These are phyloP conservation scores for Cyprinodon brontotheroides DNA, from an alignment of 2,113 vertebrate genomes.

Conservation along the genomic window DNA sequence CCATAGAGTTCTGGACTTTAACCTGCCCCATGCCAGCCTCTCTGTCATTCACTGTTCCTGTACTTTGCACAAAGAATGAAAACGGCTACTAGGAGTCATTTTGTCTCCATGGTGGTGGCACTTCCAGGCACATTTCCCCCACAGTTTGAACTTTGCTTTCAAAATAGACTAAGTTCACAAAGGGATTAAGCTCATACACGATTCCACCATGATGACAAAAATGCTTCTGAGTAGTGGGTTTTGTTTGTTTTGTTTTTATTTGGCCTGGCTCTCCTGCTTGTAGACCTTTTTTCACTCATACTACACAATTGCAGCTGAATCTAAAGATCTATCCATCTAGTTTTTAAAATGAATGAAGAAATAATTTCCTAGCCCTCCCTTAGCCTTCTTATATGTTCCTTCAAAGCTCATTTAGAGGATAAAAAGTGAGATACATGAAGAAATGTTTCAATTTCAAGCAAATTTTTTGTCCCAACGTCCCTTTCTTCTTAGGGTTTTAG, in stretches of 20 bases:
- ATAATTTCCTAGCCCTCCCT: conserved; percentile 28
- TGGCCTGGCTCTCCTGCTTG: conserved; percentile 72
- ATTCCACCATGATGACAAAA: conserved; percentile 68
- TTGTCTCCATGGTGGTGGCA: conserved; percentile 68
- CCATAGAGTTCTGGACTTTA: conserved; percentile 71
- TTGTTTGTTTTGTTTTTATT: conserved; percentile 38
- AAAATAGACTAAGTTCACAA: conserved; percentile 14
- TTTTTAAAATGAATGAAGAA: conserved; percentile 38
- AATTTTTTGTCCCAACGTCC: background rate
- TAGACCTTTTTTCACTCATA: conserved; percentile 66
- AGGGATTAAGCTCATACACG: conserved; percentile 23
- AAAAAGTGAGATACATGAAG: conserved; percentile 29
- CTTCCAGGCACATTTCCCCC: conserved; percentile 21
- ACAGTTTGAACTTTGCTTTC: conserved; percentile 18
- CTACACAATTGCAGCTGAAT: conserved; percentile 65
- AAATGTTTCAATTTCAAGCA: conserved; percentile 20
- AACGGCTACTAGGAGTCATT: conserved; percentile 68
- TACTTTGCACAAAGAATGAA: conserved; percentile 70
- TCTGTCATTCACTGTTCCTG: conserved; percentile 71
- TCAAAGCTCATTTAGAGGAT: conserved; percentile 6
- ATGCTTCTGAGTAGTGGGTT: conserved; percentile 67
- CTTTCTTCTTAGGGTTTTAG: background rate
- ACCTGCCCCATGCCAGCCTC: conserved; percentile 69
- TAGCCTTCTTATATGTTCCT: conserved; percentile 8
- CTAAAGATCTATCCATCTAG: conserved; percentile 60